Conservation (phyloP, 2,113 vertebrate genomes). For the Hyaena hyaena region DNA sequence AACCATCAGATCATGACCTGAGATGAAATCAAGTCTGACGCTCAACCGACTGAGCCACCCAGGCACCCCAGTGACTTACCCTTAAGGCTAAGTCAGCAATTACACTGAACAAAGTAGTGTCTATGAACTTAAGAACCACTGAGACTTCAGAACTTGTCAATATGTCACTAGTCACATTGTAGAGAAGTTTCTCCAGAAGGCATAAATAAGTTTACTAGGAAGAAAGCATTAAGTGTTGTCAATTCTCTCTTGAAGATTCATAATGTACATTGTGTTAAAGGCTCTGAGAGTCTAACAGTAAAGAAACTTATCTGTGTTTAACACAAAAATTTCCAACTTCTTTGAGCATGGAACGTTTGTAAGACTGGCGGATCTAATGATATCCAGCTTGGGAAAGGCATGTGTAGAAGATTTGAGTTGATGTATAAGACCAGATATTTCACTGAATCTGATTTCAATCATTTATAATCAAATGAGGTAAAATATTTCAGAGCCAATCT, state of each 20-base stretch:
- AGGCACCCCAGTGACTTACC: neutral
- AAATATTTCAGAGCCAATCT: neutral
- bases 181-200: neutral
- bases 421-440: neutral
- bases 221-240: neutral
- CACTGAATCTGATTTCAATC: neutral
- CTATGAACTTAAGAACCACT: neutral
- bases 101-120: neutral
- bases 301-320: neutral
- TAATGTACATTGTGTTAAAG: neutral
- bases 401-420: neutral
- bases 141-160: neutral
- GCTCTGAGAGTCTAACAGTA: neutral
- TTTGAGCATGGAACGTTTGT: neutral
- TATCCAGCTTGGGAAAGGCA: neutral
- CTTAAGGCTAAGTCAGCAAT: neutral
- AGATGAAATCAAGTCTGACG: too few relatives aligned
- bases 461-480: neutral
- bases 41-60: too few relatives aligned
- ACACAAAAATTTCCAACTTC: neutral
- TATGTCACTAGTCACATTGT: neutral
- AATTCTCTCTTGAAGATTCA: conserved; percentile 3
- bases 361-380: neutral
- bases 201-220: neutral
- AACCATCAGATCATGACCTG: too few relatives aligned